Percentiles rank a stretch among this genome's conserved stretches.
Evolutionary conservation across 2,113 vertebrate genomes (phyloP).

Genomic region (Butorides virescens): DNA sequence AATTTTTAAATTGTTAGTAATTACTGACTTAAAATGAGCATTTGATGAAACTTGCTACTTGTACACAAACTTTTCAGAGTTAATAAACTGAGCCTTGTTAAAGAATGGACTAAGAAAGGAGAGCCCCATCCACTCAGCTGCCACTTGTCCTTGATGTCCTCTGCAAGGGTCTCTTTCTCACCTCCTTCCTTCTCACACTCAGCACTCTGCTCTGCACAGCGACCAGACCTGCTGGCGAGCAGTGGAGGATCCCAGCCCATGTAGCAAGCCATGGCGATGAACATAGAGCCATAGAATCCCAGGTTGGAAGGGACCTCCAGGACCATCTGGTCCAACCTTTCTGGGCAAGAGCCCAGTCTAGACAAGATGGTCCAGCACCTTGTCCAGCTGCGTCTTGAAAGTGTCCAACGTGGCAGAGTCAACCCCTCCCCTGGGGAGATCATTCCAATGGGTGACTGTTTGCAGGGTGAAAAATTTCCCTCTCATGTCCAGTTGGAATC

Average conservation of each 20-base stretch:
- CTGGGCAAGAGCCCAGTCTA: no score
- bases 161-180: background rate
- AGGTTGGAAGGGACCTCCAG: no score
- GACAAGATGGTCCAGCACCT: no score
- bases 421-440: no score
- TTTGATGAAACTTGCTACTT: background rate
- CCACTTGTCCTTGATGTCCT: background rate
- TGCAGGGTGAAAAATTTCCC: no score
- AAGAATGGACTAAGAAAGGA: background rate
- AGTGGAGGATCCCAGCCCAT: background rate
- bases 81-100: background rate
- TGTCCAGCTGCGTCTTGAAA: no score
- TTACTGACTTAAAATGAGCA: background rate
- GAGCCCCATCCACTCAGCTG: background rate
- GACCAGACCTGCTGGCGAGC: background rate
- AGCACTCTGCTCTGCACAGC: background rate
- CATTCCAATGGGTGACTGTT: no score
- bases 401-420: no score
- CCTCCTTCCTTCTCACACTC: background rate
- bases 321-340: no score
- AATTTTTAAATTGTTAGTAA: background rate
- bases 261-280: background rate
- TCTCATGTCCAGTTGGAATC: no score
- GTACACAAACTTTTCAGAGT: background rate
- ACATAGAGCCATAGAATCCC: no score